Percentiles rank a stretch among this genome's conserved stretches.
Evolutionary conservation across 2,113 vertebrate species (phyloP).

Genomic region (Steatornis caripensis): DNA sequence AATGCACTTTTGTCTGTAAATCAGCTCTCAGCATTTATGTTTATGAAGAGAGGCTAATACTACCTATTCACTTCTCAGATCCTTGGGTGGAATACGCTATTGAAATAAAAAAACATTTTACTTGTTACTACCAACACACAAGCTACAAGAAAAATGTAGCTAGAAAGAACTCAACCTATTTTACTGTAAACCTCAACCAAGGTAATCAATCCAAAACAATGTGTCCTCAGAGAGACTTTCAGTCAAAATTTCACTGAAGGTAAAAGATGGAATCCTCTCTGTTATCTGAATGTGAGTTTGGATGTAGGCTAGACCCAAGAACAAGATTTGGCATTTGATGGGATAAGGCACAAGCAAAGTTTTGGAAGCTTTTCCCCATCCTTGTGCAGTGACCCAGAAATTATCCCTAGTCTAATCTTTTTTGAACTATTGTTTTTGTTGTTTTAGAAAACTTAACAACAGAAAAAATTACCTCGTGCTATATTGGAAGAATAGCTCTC

Average conservation of each 20-base stretch:
- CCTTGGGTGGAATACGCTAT: not conserved
- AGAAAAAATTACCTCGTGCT: accelerated
- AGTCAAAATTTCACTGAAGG: not conserved
- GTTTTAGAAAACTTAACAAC: not conserved
- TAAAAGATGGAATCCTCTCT: not conserved
- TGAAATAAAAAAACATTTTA: not conserved
- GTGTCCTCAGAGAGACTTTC: not conserved
- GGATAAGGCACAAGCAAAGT: accelerated
- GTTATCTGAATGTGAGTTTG: not conserved
- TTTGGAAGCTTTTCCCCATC: not conserved
- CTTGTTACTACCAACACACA: not conserved
- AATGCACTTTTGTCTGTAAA: not conserved
- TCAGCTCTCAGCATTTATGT: not conserved
- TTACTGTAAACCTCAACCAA: not conserved
- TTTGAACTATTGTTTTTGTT: not conserved
- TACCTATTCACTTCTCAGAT: not conserved
- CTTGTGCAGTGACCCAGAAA: not conserved
- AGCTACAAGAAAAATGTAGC: not conserved
- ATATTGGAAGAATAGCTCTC: not conserved
- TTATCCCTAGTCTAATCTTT: not conserved
- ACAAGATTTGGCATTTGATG: not conserved
- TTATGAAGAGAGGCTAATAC: not conserved
- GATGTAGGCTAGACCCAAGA: not conserved
- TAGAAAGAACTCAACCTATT: not conserved
- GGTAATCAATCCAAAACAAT: not conserved